Evolutionary conservation across 2,113 vertebrate genomes (phyloP).

Genomic region (Syngnathus typhle): DNA sequence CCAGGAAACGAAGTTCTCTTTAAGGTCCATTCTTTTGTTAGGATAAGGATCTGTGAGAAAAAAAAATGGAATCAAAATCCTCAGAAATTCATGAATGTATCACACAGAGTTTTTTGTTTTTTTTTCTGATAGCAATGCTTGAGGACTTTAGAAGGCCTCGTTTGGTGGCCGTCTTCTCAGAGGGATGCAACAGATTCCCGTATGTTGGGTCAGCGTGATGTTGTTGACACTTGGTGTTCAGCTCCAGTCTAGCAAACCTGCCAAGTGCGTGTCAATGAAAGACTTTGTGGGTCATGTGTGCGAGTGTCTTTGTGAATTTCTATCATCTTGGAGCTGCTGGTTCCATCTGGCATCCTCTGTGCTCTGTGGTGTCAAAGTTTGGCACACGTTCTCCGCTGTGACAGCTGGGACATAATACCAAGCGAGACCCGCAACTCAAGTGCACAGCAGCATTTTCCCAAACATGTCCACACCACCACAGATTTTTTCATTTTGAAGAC

Average conservation of each 20-base stretch:
- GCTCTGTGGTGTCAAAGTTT: constrained; percentile 52
- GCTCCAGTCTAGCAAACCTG: constrained; percentile 42
- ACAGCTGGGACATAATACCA: constrained; percentile 58
- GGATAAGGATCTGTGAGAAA: too few species aligned
- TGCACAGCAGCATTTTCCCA: constrained; percentile 1
- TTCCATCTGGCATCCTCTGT: constrained; percentile 63
- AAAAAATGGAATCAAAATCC: too few species aligned
- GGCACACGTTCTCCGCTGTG: constrained; percentile 38
- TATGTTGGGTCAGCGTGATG: constrained; percentile 48
- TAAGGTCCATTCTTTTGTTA: too few species aligned
- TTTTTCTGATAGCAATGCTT: constrained; percentile 18
- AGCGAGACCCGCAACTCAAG: constrained; percentile 26
- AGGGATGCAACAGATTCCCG: constrained; percentile 36
- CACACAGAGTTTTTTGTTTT: constrained; percentile 39
- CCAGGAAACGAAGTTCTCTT: background rate
- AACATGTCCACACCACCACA: background rate
- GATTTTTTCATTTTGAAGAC: too few species aligned
- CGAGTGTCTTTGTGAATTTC: constrained; percentile 33
- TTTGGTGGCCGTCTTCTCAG: constrained; percentile 14
- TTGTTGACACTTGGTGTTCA: constrained; percentile 57
- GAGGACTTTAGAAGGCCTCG: background rate
- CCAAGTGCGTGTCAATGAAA: constrained; percentile 34
- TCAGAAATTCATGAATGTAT: constrained; percentile 8
- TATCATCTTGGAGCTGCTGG: constrained; percentile 13
- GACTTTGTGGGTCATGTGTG: constrained; percentile 6